Evolutionary conservation across 2,888 invertebrate species (phyloP).

Genomic region (Antitype chi): DNA sequence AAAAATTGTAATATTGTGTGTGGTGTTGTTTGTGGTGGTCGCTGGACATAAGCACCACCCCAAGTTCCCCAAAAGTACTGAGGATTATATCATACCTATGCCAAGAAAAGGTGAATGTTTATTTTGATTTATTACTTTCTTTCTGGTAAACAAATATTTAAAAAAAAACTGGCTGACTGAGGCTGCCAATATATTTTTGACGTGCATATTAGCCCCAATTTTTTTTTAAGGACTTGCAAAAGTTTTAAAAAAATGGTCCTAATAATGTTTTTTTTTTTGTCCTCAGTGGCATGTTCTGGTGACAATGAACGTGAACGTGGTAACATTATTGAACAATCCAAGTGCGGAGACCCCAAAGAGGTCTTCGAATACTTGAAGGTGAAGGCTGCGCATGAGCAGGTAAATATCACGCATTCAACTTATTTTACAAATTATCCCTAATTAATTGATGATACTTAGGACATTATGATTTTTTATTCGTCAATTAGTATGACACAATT

Average conservation of each 20-base stretch:
- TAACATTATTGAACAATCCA: conserved; percentile 81
- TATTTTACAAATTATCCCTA: background rate
- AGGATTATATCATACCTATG: conserved; percentile 71
- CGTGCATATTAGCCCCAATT: background rate
- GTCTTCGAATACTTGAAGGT: conserved; percentile 82
- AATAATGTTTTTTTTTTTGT: conserved; percentile 58
- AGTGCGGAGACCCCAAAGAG: conserved; percentile 85
- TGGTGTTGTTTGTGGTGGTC: conserved; percentile 78
- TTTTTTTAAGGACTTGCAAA: too few species aligned
- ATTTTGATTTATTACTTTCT: conserved; percentile 7
- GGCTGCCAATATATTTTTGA: too few species aligned
- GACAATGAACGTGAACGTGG: conserved; percentile 77
- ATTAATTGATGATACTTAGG: conserved; percentile 9
- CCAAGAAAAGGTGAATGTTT: conserved; percentile 78
- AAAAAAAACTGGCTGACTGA: background rate
- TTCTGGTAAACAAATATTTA: background rate
- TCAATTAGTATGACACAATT: conserved; percentile 28
- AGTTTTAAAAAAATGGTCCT: background rate
- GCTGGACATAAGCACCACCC: conserved; percentile 79
- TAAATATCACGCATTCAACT: conserved; percentile 64
- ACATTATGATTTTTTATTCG: conserved; percentile 6
- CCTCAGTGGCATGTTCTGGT: conserved; percentile 80
- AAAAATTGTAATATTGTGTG: conserved; percentile 77
- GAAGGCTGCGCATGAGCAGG: conserved; percentile 81
- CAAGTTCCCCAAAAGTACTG: conserved; percentile 77